These are phyloP conservation scores for Melanotaenia parkinsoni DNA, from an alignment of 2,797 vertebrate species.

Conservation along the genomic window DNA sequence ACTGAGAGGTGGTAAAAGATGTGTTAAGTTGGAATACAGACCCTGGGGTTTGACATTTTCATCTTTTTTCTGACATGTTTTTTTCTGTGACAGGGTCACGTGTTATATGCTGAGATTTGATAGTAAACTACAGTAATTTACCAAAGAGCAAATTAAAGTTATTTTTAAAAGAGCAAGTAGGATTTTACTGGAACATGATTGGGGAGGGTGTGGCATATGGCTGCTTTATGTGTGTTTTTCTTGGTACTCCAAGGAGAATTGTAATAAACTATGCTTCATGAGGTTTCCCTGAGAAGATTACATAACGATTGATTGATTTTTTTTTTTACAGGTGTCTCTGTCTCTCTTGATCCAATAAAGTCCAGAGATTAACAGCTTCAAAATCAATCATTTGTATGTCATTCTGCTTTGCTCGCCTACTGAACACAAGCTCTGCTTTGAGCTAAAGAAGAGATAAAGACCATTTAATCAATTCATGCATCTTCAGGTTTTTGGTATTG, in stretches of 20 bases:
- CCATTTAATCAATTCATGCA: not conserved
- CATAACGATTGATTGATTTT: constrained; percentile 59
- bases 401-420: constrained; percentile 22
- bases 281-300: constrained; percentile 63
- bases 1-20: not conserved
- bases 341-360: constrained; percentile 62
- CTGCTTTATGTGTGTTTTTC: not conserved
- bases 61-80: not conserved
- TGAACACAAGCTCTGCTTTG: constrained; percentile 5
- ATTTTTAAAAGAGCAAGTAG: constrained; percentile 2
- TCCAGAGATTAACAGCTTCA: constrained; percentile 53
- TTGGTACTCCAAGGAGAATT: constrained; percentile 15
- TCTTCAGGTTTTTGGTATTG: not conserved
- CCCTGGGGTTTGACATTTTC: not conserved
- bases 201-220: not conserved
- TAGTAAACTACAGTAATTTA: constrained; percentile 40
- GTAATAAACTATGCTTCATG: constrained; percentile 48
- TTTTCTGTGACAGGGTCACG: not conserved
- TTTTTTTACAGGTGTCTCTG: constrained; percentile 34
- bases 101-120: not conserved
- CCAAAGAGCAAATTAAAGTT: constrained; percentile 21
- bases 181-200: constrained; percentile 9
- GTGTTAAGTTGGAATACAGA: not conserved
- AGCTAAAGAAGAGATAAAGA: not conserved
- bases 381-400: constrained; percentile 49